Percentiles rank a stretch among this genome's conserved stretches.
Evolutionary conservation across 1,140 invertebrate species (phyloP).

Genomic region (Melipona quadrifasciata): DNA sequence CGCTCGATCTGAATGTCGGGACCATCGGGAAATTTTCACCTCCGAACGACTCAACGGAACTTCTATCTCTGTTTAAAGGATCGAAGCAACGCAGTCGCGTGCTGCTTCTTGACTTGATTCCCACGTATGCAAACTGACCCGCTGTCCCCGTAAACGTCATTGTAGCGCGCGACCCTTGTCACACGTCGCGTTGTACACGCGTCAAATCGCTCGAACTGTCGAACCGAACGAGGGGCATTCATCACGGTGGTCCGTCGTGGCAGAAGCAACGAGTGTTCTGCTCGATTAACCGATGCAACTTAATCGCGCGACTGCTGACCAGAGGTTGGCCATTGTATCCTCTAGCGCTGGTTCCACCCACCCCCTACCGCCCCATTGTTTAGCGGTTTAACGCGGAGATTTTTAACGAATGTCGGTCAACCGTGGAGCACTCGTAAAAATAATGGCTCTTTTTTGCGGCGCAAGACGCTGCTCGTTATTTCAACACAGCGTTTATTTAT

Average conservation of each 20-base stretch:
- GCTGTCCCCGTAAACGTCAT: conserved; percentile 12
- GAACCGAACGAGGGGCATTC: not conserved
- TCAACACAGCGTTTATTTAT: conserved; percentile 21
- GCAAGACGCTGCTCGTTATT: not conserved
- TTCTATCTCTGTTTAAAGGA: not conserved
- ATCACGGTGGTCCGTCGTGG: not conserved
- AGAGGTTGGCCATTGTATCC: not conserved
- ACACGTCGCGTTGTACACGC: not conserved
- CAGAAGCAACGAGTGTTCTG: not conserved
- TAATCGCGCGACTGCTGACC: not conserved
- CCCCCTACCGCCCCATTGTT: not conserved
- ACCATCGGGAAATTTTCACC: too few relatives aligned
- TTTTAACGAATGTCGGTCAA: not conserved
- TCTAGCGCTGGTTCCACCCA: not conserved
- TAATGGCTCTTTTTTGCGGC: not conserved
- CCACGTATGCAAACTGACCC: not conserved
- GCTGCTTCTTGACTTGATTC: not conserved
- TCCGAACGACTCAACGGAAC: too few relatives aligned
- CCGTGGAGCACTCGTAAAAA: not conserved
- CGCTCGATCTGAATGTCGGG: too few relatives aligned
- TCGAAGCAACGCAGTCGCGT: not conserved
- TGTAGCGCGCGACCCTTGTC: not conserved
- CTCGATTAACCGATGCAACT: not conserved
- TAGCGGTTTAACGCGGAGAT: not conserved
- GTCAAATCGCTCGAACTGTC: not conserved